phyloP scores from a whole-genome alignment of 1,140 invertebrate species.

The Acromyrmex charruanus region DNA sequence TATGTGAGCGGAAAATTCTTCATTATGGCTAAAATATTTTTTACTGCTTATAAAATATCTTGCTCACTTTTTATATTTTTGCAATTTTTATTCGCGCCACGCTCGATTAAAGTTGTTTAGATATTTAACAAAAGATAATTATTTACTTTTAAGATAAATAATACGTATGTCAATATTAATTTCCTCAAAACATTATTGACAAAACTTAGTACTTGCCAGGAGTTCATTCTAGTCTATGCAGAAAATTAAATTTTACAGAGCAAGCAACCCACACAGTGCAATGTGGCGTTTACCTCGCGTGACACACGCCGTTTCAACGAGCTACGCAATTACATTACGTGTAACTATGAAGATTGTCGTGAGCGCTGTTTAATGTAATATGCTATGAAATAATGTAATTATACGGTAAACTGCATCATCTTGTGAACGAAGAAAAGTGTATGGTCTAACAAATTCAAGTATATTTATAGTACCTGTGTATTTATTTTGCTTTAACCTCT shows the following conservation, averaged over 20 bases:
- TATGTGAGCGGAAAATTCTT: not conserved
- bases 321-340: conserved; percentile 59
- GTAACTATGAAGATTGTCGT: conserved; percentile 51
- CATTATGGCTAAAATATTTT: not conserved
- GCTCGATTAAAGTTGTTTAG: not conserved
- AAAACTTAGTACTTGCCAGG: not conserved
- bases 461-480: not conserved
- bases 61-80: not conserved
- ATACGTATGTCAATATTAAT: conserved; percentile 14
- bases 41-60: not conserved
- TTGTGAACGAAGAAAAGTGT: conserved; percentile 18
- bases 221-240: conserved; percentile 27
- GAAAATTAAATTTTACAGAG: conserved; percentile 55
- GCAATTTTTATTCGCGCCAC: not conserved
- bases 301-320: conserved; percentile 55
- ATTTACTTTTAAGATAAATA: not conserved
- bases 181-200: conserved; percentile 29
- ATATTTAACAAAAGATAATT: not conserved
- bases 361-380: conserved; percentile 46
- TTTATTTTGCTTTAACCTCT: not conserved
- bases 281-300: conserved; percentile 48
- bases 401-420: conserved; percentile 28
- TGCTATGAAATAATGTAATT: conserved; percentile 34
- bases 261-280: conserved; percentile 36
- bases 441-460: not conserved